Conservation (phyloP, 2,113 vertebrate species). For the Campylorhamphus procurvoides region DNA sequence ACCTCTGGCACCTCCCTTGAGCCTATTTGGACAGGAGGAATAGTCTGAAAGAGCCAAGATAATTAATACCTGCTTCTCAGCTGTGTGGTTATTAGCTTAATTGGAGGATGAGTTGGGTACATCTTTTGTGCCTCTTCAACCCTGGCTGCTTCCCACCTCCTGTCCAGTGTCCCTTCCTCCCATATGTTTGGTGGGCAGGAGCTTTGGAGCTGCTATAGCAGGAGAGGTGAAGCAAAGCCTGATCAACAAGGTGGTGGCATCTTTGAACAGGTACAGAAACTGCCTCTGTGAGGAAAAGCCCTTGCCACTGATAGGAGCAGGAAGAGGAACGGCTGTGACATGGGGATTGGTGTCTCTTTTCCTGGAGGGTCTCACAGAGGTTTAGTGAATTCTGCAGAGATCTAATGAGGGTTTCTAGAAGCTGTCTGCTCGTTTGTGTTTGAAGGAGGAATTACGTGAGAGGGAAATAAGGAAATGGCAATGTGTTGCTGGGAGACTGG, state of each 20-base stretch:
- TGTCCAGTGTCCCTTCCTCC: neutral
- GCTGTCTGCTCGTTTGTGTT: neutral
- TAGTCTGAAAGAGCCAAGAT: neutral
- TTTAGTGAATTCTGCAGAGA: neutral
- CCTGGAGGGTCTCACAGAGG: neutral
- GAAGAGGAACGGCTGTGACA: neutral
- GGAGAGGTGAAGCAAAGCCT: neutral
- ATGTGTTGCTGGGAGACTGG: conserved; percentile 10
- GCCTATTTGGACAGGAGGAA: neutral
- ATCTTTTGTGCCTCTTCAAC: neutral
- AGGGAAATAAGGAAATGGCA: neutral
- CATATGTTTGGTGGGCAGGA: neutral
- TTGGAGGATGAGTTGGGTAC: too few relatives aligned
- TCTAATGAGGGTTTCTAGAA: neutral
- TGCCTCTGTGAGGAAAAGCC: neutral
- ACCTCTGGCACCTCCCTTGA: neutral
- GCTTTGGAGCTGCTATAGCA: neutral
- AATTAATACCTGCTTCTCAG: neutral
- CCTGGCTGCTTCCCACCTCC: neutral
- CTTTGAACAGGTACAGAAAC: neutral
- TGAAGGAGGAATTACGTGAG: neutral
- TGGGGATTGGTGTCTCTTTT: fast-evolving
- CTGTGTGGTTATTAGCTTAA: neutral
- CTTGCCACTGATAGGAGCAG: neutral
- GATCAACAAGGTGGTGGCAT: neutral